Base-by-base conservation (phyloP, 2,113 vertebrate genomes). In the Eleginops maclovinus region DNA sequence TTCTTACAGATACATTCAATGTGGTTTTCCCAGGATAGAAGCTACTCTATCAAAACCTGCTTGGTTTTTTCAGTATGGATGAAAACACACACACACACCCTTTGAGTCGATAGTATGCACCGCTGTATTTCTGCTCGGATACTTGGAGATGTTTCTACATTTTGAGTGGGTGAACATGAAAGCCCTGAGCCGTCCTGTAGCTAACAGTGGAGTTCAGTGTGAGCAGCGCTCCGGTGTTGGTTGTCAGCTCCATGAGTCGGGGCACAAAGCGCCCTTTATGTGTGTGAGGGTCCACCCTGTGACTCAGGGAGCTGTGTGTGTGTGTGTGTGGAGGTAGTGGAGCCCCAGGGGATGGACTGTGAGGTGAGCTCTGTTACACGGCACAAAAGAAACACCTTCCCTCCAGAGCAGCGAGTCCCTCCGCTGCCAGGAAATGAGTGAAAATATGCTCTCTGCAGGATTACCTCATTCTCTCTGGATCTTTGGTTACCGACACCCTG, bases 211-310 rank as follows among this genome's bases (percentile, higher is more conserved):
- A 66, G 84, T 85, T 87, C 89, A 88, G 79, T 91, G 85, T 84
- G 82, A 80, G 81, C 69, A 84, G 83, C 77, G 77, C 73, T 53
- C 84, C 72, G 88, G 91, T 92, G 89, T 93, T 91, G 87, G 87
- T 89, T 93, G 92, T 92, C 93, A 91, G 89, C 87, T 90, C 78
- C 75, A 62, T 85, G 84, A 90, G 88, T 86, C 76, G 84, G 87
- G 90, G 83, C 89, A 94, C 93, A 94, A 94, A 89, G 91, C 87
- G 9, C 43, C 87, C 92, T 94, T 94, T 93, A 92, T 93, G 88
- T 79, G 70, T 77, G 47, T 44, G 43, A 88, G 86, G 88, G 89
- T 92, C 91, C 91, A 88, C 91, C 93, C 90, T 90, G 19, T 88
- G 88, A 91, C 77, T 92, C 91, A 90, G 89, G 77, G 84, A 89